phyloP scores from a whole-genome alignment of 2,113 vertebrate genomes.

The Pipa parva region DNA sequence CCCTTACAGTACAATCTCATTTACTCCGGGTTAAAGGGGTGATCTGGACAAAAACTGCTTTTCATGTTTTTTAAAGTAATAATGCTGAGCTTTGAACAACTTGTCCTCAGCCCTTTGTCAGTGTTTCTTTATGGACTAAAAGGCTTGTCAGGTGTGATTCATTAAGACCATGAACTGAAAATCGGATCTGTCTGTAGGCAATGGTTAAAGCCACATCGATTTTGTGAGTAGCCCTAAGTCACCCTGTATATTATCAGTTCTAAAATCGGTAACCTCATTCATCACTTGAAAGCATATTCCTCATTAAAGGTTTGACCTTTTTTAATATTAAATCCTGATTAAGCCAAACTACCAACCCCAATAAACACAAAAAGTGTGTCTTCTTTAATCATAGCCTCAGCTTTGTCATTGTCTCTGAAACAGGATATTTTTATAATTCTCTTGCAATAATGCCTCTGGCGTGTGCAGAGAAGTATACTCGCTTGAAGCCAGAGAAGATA shows the following conservation, averaged over 20 bases:
- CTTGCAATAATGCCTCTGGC: neutral
- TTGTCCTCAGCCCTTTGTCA: conserved; percentile 2
- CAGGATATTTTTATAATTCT: neutral
- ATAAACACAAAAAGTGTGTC: conserved; percentile 18
- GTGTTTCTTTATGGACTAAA: conserved; percentile 9
- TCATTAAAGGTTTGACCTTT: conserved; percentile 32
- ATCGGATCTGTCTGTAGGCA: conserved; percentile 31
- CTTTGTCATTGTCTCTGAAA: neutral
- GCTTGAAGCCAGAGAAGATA: too few relatives aligned
- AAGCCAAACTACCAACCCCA: conserved; percentile 26
- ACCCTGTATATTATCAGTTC: conserved; percentile 27
- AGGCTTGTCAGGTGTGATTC: conserved; percentile 26
- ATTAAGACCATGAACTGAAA: conserved; percentile 32
- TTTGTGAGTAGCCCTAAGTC: conserved; percentile 30
- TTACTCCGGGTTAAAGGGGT: too few relatives aligned
- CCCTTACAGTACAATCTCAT: too few relatives aligned
- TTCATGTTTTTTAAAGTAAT: too few relatives aligned
- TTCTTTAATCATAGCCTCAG: conserved; percentile 18
- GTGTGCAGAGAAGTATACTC: too few relatives aligned
- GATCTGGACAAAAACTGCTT: too few relatives aligned
- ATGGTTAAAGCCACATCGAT: conserved; percentile 36
- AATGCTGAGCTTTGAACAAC: too few relatives aligned
- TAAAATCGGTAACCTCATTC: conserved; percentile 39
- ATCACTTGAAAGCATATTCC: conserved; percentile 40
- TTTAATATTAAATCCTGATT: conserved; percentile 36